A percentile compares a stretch with the other conserved stretches of the same genome.
phyloP scores from a whole-genome alignment of 2,888 invertebrate genomes.

The Alviniconcha strummeri region DNA sequence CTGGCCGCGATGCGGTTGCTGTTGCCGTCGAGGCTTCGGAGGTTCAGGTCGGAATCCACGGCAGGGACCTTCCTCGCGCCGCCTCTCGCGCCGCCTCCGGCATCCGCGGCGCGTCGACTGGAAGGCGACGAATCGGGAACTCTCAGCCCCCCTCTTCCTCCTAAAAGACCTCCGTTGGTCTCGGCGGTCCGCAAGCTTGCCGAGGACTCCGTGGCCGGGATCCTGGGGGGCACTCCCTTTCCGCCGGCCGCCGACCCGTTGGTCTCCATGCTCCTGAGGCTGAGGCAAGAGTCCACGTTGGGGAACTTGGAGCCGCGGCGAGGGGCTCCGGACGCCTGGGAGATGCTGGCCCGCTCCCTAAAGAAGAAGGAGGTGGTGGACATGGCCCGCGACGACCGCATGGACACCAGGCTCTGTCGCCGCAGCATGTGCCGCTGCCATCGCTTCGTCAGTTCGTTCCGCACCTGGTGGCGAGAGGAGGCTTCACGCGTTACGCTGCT shows the following conservation, averaged over 20 bases:
- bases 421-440: conserved; percentile 51
- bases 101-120: neutral
- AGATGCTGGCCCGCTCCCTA: conserved; percentile 36
- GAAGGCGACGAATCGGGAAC: neutral
- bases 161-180: neutral
- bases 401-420: conserved; percentile 44
- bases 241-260: neutral
- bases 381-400: conserved; percentile 33
- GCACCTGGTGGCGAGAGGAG: conserved; percentile 47
- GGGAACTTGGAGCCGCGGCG: conserved; percentile 23
- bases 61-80: neutral
- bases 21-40: neutral
- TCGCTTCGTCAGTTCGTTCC: conserved; percentile 56
- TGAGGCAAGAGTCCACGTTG: conserved; percentile 27
- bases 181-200: neutral
- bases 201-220: neutral
- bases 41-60: neutral
- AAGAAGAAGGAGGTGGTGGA: conserved; percentile 39
- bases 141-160: neutral
- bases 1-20: neutral
- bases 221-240: neutral
- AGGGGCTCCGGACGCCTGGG: conserved; percentile 2
- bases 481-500: neutral
- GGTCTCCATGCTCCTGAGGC: conserved; percentile 23
- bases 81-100: neutral